Evolutionary conservation across 2,888 invertebrate species (phyloP).

Genomic region (Tuta absoluta): DNA sequence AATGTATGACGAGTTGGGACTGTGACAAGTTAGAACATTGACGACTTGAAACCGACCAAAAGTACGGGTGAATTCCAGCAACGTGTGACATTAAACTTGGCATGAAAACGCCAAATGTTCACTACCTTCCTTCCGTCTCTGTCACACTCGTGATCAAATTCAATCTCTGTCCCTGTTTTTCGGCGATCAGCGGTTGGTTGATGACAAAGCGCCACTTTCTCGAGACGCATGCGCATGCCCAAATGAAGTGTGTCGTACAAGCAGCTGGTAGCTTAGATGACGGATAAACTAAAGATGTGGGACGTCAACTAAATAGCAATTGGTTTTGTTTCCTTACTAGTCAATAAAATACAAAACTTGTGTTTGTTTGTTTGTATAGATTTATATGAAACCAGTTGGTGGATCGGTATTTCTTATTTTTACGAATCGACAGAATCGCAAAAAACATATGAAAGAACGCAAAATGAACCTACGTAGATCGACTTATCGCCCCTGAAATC

Average conservation of each 20-base stretch:
- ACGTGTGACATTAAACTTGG: slow-evolving; percentile 55
- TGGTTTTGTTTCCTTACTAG: neutral
- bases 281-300: neutral
- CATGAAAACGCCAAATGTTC: slow-evolving; percentile 54
- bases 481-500: no score
- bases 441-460: no score
- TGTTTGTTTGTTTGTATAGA: no score
- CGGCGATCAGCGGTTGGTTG: slow-evolving; percentile 49
- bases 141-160: slow-evolving; percentile 38
- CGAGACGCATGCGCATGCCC: slow-evolving; percentile 71
- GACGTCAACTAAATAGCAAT: neutral
- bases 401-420: no score
- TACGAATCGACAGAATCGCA: no score
- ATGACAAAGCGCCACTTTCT: slow-evolving; percentile 77
- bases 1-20: no score
- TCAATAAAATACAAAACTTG: no score
- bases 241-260: slow-evolving; percentile 76
- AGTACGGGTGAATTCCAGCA: slow-evolving; percentile 48
- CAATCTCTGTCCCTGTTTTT: slow-evolving; percentile 57
- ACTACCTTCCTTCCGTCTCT: slow-evolving; percentile 43
- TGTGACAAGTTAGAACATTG: no score
- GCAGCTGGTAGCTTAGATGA: slow-evolving; percentile 10
- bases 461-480: no score
- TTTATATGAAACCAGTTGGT: no score
- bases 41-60: no score